Evolutionary conservation across 2,113 vertebrate species (phyloP).

Genomic region (Mus pahari): DNA sequence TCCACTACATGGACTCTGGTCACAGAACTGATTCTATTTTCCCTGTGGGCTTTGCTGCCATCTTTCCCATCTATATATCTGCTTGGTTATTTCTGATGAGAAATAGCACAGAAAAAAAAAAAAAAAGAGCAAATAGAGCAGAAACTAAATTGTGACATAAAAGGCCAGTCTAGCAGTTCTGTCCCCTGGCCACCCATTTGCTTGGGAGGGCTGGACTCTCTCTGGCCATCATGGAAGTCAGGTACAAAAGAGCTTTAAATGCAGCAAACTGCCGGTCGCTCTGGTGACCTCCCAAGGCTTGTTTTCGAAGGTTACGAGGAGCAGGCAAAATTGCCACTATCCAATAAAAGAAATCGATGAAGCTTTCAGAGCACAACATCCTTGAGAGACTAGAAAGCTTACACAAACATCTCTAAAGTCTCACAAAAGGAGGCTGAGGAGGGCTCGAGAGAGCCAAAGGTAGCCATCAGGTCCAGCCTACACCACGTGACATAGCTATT

Average conservation of each 20-base stretch:
- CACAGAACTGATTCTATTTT: neutral
- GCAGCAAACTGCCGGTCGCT: conserved; percentile 5
- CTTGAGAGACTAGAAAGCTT: neutral
- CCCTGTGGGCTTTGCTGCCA: neutral
- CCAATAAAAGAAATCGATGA: conserved; percentile 11
- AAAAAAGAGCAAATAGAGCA: neutral
- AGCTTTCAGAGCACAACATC: conserved; percentile 22
- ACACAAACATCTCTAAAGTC: conserved; percentile 11
- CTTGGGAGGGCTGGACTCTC: no score
- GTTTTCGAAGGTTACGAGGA: conserved; percentile 45
- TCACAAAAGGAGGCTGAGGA: neutral
- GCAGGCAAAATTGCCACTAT: neutral
- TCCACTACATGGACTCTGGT: neutral
- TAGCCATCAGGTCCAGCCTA: neutral
- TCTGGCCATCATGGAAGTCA: neutral
- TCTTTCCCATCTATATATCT: neutral
- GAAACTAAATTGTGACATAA: neutral
- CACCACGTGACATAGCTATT: neutral
- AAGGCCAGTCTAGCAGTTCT: neutral
- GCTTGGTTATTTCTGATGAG: neutral
- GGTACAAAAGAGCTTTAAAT: neutral
- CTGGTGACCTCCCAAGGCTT: neutral
- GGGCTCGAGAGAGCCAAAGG: neutral
- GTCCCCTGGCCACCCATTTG: rapidly evolving
- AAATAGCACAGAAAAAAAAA: neutral